Evolutionary conservation across 1,140 invertebrate genomes (phyloP).

Genomic region (Procambarus virginalis): DNA sequence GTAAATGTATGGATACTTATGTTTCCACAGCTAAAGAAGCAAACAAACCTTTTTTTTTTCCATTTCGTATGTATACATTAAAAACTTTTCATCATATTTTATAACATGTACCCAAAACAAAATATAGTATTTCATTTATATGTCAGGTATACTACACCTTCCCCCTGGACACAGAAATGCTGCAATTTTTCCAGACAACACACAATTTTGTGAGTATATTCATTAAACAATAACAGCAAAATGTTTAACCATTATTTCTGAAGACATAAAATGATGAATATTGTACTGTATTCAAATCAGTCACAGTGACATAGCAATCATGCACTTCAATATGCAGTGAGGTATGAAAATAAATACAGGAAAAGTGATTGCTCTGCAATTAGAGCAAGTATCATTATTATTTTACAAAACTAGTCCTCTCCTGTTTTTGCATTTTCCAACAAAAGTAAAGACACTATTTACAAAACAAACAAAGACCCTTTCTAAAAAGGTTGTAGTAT

Average conservation of each 20-base stretch:
- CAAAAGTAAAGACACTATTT: constrained; percentile 16
- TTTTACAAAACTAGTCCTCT: constrained; percentile 41
- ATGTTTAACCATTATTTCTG: not conserved
- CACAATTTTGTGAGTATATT: not conserved
- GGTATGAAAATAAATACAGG: constrained; percentile 41
- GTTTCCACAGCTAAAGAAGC: not conserved
- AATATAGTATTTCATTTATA: not conserved
- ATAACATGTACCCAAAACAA: not conserved
- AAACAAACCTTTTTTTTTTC: not conserved
- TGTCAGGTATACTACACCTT: constrained; percentile 1
- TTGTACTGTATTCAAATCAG: constrained; percentile 13
- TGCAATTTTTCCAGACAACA: not conserved
- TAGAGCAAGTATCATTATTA: constrained; percentile 13
- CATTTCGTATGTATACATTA: not conserved
- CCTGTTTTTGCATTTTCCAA: constrained; percentile 13
- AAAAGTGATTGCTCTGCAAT: constrained; percentile 1
- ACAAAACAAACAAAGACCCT: constrained; percentile 10
- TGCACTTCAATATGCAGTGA: constrained; percentile 1
- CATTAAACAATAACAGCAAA: not conserved
- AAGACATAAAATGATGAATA: constrained; percentile 2
- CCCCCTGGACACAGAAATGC: constrained; percentile 22
- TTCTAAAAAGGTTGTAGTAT: not conserved
- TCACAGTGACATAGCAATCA: constrained; percentile 1
- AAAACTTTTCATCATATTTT: not conserved
- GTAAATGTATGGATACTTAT: not conserved